A percentile compares a stretch with the other conserved stretches of the same genome.
These are phyloP conservation scores for Amphimallon solstitiale DNA, from an alignment of 2,888 invertebrate species.

Conservation along the genomic window DNA sequence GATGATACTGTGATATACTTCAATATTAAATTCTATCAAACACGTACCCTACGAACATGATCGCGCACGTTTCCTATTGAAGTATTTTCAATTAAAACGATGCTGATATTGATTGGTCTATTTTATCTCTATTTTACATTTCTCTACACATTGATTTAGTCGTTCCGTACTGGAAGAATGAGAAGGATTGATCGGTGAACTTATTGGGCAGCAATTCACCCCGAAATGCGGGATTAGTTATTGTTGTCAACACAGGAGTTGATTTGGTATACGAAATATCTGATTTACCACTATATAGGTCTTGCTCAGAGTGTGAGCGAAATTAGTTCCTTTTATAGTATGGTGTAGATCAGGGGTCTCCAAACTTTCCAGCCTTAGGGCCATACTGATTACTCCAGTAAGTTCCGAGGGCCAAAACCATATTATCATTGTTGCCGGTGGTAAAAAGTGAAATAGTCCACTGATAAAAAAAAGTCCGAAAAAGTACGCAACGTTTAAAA, in stretches of 20 bases:
- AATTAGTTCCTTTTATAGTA: too few relatives aligned
- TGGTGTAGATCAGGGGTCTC: too few relatives aligned
- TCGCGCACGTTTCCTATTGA: slow-evolving; percentile 18
- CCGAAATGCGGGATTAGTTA: slow-evolving; percentile 21
- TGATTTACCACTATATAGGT: too few relatives aligned
- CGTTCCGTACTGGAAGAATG: slow-evolving; percentile 10
- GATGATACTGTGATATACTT: background rate
- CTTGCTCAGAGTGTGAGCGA: too few relatives aligned
- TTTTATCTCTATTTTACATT: background rate
- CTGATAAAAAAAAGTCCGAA: too few relatives aligned
- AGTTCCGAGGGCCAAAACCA: too few relatives aligned
- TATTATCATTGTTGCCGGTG: too few relatives aligned
- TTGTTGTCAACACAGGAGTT: slow-evolving; percentile 21
- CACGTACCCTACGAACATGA: slow-evolving; percentile 12
- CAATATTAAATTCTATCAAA: slow-evolving; percentile 17
- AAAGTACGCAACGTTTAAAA: too few relatives aligned
- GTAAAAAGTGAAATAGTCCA: too few relatives aligned
- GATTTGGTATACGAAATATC: slow-evolving; percentile 13
- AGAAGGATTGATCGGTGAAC: slow-evolving; percentile 23
- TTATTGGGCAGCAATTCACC: slow-evolving; percentile 23
- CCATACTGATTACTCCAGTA: too few relatives aligned
- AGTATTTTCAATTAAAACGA: slow-evolving; percentile 27
- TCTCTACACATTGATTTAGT: background rate
- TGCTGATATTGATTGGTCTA: slow-evolving; percentile 19
- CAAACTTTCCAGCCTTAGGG: too few relatives aligned